Base-by-base conservation (phyloP, 2,113 vertebrate genomes). In the Boulengeromyrus knoepffleri region DNA sequence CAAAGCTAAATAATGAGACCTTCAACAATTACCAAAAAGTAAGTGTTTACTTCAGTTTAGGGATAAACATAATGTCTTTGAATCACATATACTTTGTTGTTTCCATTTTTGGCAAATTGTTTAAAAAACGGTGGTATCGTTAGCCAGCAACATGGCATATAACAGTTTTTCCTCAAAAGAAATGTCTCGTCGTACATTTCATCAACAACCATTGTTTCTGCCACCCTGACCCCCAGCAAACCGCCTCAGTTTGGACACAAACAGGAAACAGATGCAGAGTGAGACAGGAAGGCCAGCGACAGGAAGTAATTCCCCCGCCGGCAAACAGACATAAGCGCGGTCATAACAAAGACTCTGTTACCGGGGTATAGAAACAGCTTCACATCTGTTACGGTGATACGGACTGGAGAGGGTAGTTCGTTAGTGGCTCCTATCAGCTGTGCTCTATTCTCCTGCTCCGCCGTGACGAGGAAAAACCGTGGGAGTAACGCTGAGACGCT, bases 241-340 rank as follows among this genome's bases (percentile, higher is more conserved):
- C 85, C 13, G 12, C 15, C 50, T 27, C 50, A 15, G 15, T 36
- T 53, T 87, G 85, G 49, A 56, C 85, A 87, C 85, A 87, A 87
- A 56, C 85, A 87, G 50, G 85, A 87, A 87, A 87, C 85, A 87
- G 85, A 56, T 87, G 49, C n/a, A 52, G 45, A 36, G 50, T 53
- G 50, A 53, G 50, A 52, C 85, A 87, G 85, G 85, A 87, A 87
- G 85, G 36, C 83, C 49, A 19, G 50, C 10, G n/a, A 50, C 21
- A 47, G 85, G 85, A 87, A 27, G 13, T 8, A 1, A 36, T 31
- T 53, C 50, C 50, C 27, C 85, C 15, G 17, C 7, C 10, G 3
- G 85, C 27, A 31, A 56, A n/a, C 13, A 52, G n/a, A 39, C 13
- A 39, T 39, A 87, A 87, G 52, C 6, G 1, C 5, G 8, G 31